phyloP scores from a whole-genome alignment of 2,797 vertebrate species.

The Alectoris magna region DNA sequence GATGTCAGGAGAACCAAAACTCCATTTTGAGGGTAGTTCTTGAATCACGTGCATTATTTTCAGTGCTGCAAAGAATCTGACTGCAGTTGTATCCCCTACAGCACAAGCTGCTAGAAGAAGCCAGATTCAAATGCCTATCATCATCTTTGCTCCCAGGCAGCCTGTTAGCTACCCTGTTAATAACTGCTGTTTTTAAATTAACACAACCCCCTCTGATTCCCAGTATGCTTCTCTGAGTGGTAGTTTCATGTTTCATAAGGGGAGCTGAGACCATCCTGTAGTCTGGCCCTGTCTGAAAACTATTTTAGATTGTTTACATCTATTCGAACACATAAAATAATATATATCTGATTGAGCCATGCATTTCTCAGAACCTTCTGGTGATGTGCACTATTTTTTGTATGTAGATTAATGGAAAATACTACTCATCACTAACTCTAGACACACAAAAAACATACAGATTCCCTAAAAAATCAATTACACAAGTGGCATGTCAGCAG shows the following conservation, averaged over 20 bases:
- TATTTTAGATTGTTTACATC: neutral
- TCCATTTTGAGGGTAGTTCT: conserved; percentile 71
- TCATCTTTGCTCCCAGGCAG: conserved; percentile 44
- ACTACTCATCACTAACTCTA: neutral
- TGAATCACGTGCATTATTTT: conserved; percentile 57
- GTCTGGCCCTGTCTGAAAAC: neutral
- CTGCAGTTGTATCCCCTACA: conserved; percentile 60
- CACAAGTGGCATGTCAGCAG: neutral
- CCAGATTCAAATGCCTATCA: conserved; percentile 49
- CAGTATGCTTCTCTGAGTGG: conserved; percentile 54
- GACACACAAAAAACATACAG: neutral
- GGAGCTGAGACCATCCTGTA: neutral
- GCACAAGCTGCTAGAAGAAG: conserved; percentile 63
- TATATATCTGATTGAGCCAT: neutral
- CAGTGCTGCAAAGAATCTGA: conserved; percentile 64
- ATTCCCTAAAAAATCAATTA: neutral
- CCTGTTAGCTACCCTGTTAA: conserved; percentile 64
- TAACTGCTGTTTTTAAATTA: conserved; percentile 63
- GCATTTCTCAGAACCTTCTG: neutral
- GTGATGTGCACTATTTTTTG: neutral
- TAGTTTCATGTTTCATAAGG: conserved; percentile 40
- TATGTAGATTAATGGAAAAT: neutral
- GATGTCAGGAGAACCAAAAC: conserved; percentile 64
- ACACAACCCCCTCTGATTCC: conserved; percentile 53
- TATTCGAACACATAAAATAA: neutral